phyloP scores from a whole-genome alignment of 2,888 invertebrate species.

The Epinotia bilunana region DNA sequence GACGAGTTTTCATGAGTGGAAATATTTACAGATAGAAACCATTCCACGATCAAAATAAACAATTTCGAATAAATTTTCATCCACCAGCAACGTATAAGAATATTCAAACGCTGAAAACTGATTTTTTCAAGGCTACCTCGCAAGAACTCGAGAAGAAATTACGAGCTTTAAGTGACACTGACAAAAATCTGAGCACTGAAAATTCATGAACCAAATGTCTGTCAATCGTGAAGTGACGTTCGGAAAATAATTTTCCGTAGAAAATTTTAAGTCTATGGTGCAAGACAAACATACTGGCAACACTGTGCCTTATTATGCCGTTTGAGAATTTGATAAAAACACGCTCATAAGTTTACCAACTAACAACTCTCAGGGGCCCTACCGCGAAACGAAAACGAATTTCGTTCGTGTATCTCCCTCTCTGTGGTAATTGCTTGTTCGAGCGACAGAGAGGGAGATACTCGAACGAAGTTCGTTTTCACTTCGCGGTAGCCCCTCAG shows the following conservation, averaged over 20 bases:
- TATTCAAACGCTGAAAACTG: slow-evolving; percentile 27
- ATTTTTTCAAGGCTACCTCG: slow-evolving; percentile 27
- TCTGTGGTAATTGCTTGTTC: too few relatives aligned
- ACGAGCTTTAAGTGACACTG: slow-evolving; percentile 45
- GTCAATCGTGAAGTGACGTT: slow-evolving; percentile 42
- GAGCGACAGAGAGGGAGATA: too few relatives aligned
- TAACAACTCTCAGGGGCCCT: rapidly evolving
- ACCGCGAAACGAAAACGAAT: too few relatives aligned
- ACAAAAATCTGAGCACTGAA: slow-evolving; percentile 45
- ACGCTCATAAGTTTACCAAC: background rate
- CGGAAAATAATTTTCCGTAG: slow-evolving; percentile 24
- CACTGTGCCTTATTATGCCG: background rate
- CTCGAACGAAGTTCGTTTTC: too few relatives aligned
- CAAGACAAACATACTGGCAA: background rate
- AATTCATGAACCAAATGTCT: slow-evolving; percentile 40
- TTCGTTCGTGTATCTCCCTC: too few relatives aligned
- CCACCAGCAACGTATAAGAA: slow-evolving; percentile 11
- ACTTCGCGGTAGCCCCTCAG: too few relatives aligned
- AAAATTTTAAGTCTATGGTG: slow-evolving; percentile 31
- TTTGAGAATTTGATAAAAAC: slow-evolving; percentile 1
- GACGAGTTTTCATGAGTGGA: slow-evolving; percentile 29
- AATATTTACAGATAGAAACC: slow-evolving; percentile 19
- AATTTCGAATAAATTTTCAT: background rate
- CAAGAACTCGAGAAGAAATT: slow-evolving; percentile 32
- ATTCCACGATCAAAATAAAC: slow-evolving; percentile 10